phyloP scores from a whole-genome alignment of 2,113 vertebrate genomes.

The Cisticola juncidis region DNA sequence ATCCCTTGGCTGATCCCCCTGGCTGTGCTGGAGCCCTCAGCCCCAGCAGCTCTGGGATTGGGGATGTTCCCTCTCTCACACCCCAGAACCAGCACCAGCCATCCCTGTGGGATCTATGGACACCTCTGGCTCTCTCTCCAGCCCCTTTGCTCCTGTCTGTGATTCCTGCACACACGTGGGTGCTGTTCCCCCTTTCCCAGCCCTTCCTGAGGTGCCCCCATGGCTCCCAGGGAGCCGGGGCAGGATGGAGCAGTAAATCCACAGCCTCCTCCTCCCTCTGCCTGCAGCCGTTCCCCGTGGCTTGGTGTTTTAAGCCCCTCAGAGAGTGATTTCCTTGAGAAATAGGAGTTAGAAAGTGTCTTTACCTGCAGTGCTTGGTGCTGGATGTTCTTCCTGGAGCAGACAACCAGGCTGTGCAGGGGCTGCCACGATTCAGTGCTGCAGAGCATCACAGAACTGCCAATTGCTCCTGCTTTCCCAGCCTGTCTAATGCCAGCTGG shows the following conservation, averaged over 20 bases:
- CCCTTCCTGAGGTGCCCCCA: background rate
- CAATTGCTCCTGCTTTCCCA: background rate
- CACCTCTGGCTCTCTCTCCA: background rate
- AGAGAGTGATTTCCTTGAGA: background rate
- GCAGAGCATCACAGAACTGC: constrained; percentile 30
- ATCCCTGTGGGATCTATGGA: background rate
- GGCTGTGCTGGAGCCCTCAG: background rate
- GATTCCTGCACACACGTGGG: background rate
- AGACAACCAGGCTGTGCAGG: background rate
- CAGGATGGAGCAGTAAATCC: background rate
- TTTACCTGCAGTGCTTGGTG: background rate
- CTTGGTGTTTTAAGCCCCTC: background rate
- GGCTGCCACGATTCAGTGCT: background rate
- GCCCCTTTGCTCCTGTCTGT: background rate
- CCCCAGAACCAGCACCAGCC: fast-evolving
- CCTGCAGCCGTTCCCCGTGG: fast-evolving
- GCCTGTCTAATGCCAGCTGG: constrained; percentile 33
- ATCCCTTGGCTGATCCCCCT: background rate
- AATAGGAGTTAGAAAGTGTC: background rate
- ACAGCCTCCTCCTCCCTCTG: background rate
- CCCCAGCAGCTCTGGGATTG: background rate
- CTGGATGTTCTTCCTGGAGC: background rate
- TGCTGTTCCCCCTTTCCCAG: background rate
- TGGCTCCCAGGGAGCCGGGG: background rate
- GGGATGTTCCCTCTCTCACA: background rate